These are phyloP conservation scores for Corella eumyota DNA, from an alignment of 23 tunicate genomes.

Conservation along the genomic window DNA sequence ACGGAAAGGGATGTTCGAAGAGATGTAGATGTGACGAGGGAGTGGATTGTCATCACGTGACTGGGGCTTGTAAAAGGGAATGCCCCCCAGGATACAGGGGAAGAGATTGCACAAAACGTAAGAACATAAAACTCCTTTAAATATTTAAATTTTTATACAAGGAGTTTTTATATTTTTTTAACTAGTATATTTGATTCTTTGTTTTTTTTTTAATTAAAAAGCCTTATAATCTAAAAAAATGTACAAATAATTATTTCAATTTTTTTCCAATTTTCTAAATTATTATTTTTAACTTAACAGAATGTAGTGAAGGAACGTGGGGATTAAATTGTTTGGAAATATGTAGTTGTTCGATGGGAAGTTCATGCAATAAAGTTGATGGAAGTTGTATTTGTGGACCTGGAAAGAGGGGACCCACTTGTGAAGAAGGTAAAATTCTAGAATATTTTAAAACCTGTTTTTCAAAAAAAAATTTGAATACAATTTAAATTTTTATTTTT, in stretches of 20 bases:
- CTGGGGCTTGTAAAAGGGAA: conserved; percentile 87
- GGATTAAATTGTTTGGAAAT: conserved; percentile 75
- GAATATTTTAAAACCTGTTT: no score
- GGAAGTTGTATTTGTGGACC: conserved; percentile 75
- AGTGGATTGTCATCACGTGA: conserved; percentile 71
- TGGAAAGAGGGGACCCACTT: conserved; percentile 76
- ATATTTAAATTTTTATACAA: no score
- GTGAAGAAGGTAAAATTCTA: conserved; percentile 68
- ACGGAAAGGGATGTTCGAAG: conserved; percentile 48
- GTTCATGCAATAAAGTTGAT: conserved; percentile 44
- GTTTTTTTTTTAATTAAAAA: no score
- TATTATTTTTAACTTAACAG: conserved; percentile 11
- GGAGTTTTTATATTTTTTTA: no score
- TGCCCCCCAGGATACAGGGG: conserved; percentile 89
- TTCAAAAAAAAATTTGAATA: background rate
- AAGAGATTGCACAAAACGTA: conserved; percentile 61
- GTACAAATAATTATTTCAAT: background rate
- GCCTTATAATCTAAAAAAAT: no score
- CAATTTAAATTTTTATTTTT: background rate
- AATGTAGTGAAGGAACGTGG: conserved; percentile 81
- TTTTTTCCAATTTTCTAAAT: no score
- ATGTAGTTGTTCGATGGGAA: conserved; percentile 71
- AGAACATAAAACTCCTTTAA: background rate
- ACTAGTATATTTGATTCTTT: no score
- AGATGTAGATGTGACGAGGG: conserved; percentile 87